Base-by-base conservation (phyloP, 2,888 invertebrate genomes). In the Cartodere bifasciata region DNA sequence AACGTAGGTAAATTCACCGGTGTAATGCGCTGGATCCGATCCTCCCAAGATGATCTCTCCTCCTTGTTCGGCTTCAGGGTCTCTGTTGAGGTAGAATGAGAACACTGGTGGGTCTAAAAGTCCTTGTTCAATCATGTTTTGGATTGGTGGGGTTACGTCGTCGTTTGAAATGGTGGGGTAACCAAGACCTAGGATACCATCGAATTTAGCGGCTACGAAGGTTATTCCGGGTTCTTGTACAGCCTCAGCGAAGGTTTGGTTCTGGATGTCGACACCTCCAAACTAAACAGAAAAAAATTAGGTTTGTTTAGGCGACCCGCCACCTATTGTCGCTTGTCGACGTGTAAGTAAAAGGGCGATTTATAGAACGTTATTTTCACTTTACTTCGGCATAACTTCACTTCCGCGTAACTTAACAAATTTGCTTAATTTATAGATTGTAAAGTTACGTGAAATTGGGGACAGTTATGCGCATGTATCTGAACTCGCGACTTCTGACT, bases 161-260 rank as follows among this genome's bases (percentile, higher is more conserved):
- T 88, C 86, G 40, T 90, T 88, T 0, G 91, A 68, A 50, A 94
- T 90, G 13, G 72, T 73, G 44, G 68, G 67, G 59, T 84, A 94
- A 2, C 72, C 90, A 72, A 92, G 73, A 39, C 92, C 92, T 32
- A 94, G 70, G 50, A 94, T 92, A 37, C 94, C 90, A 63, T 95
- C 94, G 63, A 95, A 95, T 64, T 90, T 90, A 41, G 90, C 92
- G 27, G 88, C 90, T 23, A 92, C 83, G 64, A 95, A 95, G 9
- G 87, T 79, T 12, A 80, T 59, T 28, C 94, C 92, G 1, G 92
- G 91, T 63, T 95, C 90, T 47, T 76, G 73, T 37, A 84, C 58
- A 3, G 92, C 94, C 65, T 94, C 94, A n/a, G 87, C 92, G 64
- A 94, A 94, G 22, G 82, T 83, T 67, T 92, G 85, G 28, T 45